Evolutionary conservation across 2,797 vertebrate genomes (phyloP).

Genomic region (Rhinoraja longicauda): DNA sequence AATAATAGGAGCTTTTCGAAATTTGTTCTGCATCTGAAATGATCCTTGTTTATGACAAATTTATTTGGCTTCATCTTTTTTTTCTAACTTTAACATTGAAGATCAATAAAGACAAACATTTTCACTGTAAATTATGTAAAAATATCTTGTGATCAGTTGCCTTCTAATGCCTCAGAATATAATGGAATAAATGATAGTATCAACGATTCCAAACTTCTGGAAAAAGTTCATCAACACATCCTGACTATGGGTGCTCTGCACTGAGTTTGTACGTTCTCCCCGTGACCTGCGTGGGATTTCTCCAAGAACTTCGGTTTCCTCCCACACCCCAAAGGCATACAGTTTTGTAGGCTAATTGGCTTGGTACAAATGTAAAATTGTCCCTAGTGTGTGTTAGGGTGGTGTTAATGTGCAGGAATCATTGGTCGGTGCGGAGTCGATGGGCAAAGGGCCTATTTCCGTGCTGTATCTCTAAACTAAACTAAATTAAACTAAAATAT

Average conservation of each 20-base stretch:
- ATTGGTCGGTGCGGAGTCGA: no score
- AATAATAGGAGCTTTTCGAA: background rate
- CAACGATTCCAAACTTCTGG: background rate
- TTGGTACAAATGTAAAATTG: no score
- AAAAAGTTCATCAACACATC: background rate
- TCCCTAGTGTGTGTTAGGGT: no score
- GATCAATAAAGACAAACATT: background rate
- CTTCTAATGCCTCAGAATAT: background rate
- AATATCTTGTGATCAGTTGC: background rate
- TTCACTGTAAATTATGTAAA: background rate
- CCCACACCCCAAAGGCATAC: no score
- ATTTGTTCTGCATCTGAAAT: background rate
- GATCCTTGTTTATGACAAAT: background rate
- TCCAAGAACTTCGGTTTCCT: no score
- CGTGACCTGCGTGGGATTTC: no score
- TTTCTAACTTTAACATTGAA: background rate
- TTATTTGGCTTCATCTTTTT: background rate
- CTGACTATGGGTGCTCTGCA: no score
- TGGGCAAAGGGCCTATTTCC: no score
- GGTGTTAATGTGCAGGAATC: no score
- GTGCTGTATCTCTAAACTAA: no score
- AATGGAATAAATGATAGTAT: background rate
- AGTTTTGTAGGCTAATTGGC: no score
- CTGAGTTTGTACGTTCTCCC: no score
- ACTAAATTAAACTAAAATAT: background rate